phyloP scores from a whole-genome alignment of 2,797 vertebrate species.

The Sebastolobus altivelis region DNA sequence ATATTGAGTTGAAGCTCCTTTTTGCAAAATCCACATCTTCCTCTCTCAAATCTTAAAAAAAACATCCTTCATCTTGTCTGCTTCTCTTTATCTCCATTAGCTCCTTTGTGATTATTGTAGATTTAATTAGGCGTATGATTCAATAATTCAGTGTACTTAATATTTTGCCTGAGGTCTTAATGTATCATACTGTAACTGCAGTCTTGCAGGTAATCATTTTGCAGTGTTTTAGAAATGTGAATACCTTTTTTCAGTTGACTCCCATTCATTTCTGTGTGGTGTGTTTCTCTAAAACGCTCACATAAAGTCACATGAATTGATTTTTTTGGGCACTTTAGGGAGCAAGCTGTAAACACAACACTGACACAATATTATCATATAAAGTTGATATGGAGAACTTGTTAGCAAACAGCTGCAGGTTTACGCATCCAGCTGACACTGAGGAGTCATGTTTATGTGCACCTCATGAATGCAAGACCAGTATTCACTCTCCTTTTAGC shows the following conservation, averaged over 20 bases:
- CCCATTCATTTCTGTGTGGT: background rate
- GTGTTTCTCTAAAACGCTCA: constrained; percentile 2
- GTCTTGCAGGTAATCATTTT: background rate
- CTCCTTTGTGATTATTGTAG: constrained; percentile 1
- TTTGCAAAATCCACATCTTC: background rate
- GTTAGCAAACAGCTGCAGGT: constrained; percentile 15
- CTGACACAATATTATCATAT: background rate
- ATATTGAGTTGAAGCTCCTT: background rate
- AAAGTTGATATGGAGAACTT: background rate
- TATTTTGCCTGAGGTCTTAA: background rate
- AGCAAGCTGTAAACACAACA: background rate
- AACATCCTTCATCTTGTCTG: background rate
- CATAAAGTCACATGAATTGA: background rate
- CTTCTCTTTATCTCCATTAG: background rate
- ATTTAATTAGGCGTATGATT: background rate
- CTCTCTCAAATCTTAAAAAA: background rate
- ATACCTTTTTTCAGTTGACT: background rate
- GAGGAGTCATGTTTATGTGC: background rate
- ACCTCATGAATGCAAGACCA: background rate
- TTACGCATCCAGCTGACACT: background rate
- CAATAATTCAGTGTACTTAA: background rate
- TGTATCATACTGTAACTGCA: background rate
- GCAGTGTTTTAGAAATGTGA: background rate
- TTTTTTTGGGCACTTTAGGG: background rate
- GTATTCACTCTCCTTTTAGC: background rate